Evolutionary conservation across 2,888 invertebrate species (phyloP), one percentile per base, ranked within the genome.

Genomic region (Tetheella fluctuosa): DNA sequence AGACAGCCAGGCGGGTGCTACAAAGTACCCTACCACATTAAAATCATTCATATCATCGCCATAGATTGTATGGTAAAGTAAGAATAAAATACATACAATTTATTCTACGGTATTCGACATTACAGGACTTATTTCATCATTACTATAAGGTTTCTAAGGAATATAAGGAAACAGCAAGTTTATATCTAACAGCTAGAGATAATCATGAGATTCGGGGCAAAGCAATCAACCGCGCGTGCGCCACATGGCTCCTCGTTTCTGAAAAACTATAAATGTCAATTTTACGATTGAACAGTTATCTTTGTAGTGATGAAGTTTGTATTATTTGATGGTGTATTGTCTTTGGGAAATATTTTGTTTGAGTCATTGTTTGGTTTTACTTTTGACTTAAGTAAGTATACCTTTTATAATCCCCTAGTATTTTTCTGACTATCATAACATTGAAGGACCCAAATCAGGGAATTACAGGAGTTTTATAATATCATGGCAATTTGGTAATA

Each of bases 181-280:
- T 15, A 42, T 42, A 15, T 42, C 42, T 42, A 5, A 42, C 17
- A 42, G 15, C n/a, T n/a, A n/a, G n/a, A 17, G 42, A 42, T 42
- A n/a, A 42, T 42, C 42, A 42, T 7, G 17, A 10, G 17, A 42
- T 42, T 48, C 48, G 48, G 17, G 17, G 20, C 20, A 48, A 48
- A 20, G 55, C 34, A 55, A 55, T 55, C 54, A 34, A 54, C 20
- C 37, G 55, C 20, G 30, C 13, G 28, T 34, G 4, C 54, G 54
- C 4, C 30, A 30, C 42, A 20, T 20, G 42, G 42, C 20, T 17
- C n/a, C 17, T 20, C 48, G 48, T 48, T 48, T 48, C 48, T 48
- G 17, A 48, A 48, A 48, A 55, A 37, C 34, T 55, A 37, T 55
- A 34, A 55, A 55, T 55, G 55, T 34, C 55, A 37, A 55, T 37